phyloP scores from a whole-genome alignment of 2,888 invertebrate species.

The Sphaeridia pumilis region DNA sequence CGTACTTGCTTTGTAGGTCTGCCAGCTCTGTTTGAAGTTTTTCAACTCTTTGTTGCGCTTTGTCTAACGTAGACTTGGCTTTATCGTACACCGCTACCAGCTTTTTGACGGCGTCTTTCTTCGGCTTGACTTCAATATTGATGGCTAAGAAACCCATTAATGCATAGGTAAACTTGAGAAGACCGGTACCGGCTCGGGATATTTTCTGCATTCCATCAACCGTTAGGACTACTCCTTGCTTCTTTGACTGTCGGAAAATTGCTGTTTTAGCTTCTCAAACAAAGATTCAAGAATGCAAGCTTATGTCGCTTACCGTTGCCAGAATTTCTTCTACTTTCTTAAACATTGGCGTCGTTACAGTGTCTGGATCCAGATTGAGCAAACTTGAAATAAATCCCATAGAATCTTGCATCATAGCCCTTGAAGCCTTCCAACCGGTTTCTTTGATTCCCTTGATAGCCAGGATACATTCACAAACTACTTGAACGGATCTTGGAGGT shows the following conservation, averaged over 20 bases:
- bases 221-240: conserved; percentile 38
- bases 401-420: conserved; percentile 86
- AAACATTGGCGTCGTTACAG: conserved; percentile 39
- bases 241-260: conserved; percentile 15
- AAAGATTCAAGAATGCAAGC: not conserved
- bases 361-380: conserved; percentile 66
- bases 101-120: conserved; percentile 61
- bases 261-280: not conserved
- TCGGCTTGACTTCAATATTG: conserved; percentile 57
- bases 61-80: conserved; percentile 53
- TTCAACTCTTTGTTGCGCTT: conserved; percentile 60
- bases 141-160: conserved; percentile 83
- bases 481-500: conserved; percentile 77
- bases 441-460: conserved; percentile 73
- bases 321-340: conserved; percentile 21
- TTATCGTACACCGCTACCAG: conserved; percentile 51
- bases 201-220: conserved; percentile 70
- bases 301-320: conserved; percentile 5
- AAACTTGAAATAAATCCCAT: conserved; percentile 66
- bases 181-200: conserved; percentile 73
- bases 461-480: conserved; percentile 79
- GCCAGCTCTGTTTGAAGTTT: conserved; percentile 58
- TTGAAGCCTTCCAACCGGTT: conserved; percentile 80
- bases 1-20: conserved; percentile 61
- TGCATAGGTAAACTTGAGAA: conserved; percentile 72